Percentiles rank a stretch among this genome's conserved stretches.
phyloP scores from a whole-genome alignment of 1,140 invertebrate species.

The Ptiloglossa arizonensis region DNA sequence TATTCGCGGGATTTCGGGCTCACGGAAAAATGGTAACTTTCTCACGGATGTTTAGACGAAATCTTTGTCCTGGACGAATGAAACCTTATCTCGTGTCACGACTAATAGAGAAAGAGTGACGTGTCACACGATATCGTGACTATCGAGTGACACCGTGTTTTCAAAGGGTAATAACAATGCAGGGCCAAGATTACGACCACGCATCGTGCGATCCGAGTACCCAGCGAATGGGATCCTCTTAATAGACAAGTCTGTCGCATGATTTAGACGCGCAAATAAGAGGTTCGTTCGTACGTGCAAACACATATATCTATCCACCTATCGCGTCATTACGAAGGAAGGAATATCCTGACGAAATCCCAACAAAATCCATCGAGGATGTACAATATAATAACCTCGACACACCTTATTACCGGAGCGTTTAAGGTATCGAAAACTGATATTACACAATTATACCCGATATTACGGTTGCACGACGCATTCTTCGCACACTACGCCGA shows the following conservation, averaged over 20 bases:
- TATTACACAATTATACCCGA: not conserved
- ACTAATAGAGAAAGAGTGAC: conserved; percentile 54
- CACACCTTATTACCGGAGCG: not conserved
- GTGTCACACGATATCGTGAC: conserved; percentile 49
- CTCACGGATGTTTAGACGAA: not conserved
- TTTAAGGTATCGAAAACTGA: not conserved
- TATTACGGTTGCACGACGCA: too few species aligned
- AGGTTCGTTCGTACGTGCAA: not conserved
- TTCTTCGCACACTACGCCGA: not conserved
- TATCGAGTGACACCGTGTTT: conserved; percentile 58
- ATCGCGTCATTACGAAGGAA: not conserved
- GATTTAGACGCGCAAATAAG: conserved; percentile 30
- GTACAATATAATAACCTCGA: not conserved
- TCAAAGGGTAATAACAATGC: conserved; percentile 56
- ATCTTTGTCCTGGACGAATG: conserved; percentile 11
- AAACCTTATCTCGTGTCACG: conserved; percentile 54
- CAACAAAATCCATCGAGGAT: not conserved
- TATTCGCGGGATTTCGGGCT: not conserved
- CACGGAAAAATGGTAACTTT: conserved; percentile 21
- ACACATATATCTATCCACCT: not conserved
- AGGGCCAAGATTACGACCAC: conserved; percentile 41
- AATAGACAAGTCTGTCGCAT: conserved; percentile 29
- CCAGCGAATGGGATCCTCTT: conserved; percentile 35
- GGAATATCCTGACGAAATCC: not conserved
- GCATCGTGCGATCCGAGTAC: conserved; percentile 26